Percentiles rank a stretch among this genome's conserved stretches.
Conservation (phyloP, 2,888 invertebrate species). For the Synergus gifuensis region DNA sequence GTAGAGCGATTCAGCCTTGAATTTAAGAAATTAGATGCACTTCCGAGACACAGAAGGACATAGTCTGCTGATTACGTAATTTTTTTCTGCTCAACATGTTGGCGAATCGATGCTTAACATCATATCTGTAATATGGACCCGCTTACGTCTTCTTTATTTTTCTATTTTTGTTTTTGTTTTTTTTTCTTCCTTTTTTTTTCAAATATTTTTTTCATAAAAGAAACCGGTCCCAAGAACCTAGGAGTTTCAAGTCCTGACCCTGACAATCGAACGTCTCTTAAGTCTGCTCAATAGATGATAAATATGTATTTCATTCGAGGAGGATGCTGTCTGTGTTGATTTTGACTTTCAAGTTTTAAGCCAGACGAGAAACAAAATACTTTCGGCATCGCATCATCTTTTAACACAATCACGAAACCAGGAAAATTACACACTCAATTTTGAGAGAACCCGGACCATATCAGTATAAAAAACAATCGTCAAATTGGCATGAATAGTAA, state of each 20-base stretch:
- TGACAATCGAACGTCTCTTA: constrained; percentile 57
- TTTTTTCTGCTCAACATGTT: not conserved
- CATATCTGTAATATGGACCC: constrained; percentile 3
- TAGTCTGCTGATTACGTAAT: constrained; percentile 6
- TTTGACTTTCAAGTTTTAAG: constrained; percentile 20
- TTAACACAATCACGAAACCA: not conserved
- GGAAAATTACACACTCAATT: not conserved
- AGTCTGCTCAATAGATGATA: constrained; percentile 20
- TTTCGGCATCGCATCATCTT: constrained; percentile 21
- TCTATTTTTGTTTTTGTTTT: not conserved
- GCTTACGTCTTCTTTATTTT: not conserved
- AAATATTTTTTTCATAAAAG: not conserved
- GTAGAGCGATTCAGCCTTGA: not conserved
- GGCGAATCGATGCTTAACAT: constrained; percentile 19
- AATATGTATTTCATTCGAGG: constrained; percentile 7
- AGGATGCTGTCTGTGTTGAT: constrained; percentile 22
- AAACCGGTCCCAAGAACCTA: constrained; percentile 57
- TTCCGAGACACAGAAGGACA: constrained; percentile 35
- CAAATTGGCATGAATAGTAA: not conserved
- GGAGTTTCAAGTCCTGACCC: constrained; percentile 57
- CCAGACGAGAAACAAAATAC: constrained; percentile 29
- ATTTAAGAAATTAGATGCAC: constrained; percentile 11
- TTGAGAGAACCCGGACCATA: not conserved
- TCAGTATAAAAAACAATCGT: not conserved
- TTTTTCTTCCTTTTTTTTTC: not conserved